phyloP scores from a whole-genome alignment of 2,888 invertebrate genomes.

The Trypoxylon attenuatum region DNA sequence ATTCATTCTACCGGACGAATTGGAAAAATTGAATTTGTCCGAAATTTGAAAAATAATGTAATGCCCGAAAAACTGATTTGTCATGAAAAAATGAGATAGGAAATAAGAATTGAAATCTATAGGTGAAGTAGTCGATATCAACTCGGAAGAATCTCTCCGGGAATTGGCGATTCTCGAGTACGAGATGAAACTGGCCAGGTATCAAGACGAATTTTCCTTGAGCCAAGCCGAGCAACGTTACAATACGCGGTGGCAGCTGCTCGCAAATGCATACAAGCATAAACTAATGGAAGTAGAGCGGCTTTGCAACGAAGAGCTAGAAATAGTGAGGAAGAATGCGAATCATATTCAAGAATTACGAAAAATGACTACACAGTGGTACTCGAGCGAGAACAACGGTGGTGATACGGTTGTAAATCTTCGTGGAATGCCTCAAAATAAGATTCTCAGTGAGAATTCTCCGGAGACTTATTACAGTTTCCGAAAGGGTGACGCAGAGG shows the following conservation, averaged over 20 bases:
- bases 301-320: slow-evolving; percentile 73
- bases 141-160: slow-evolving; percentile 51
- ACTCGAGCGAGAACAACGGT: slow-evolving; percentile 39
- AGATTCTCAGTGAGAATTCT: background rate
- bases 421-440: background rate
- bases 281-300: slow-evolving; percentile 73
- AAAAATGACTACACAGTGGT: slow-evolving; percentile 72
- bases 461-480: slow-evolving; percentile 7
- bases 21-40: no score
- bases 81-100: no score
- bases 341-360: slow-evolving; percentile 70
- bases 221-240: slow-evolving; percentile 67
- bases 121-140: slow-evolving; percentile 46
- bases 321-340: slow-evolving; percentile 70
- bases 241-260: slow-evolving; percentile 65
- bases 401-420: slow-evolving; percentile 42
- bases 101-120: no score
- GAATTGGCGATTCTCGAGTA: slow-evolving; percentile 63
- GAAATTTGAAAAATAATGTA: no score
- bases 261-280: slow-evolving; percentile 71
- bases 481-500: slow-evolving; percentile 47
- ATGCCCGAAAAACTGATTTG: no score
- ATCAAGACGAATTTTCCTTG: slow-evolving; percentile 64
- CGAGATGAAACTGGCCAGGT: slow-evolving; percentile 63
- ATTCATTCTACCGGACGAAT: no score